A percentile compares a stretch with the other conserved stretches of the same genome.
Evolutionary conservation across 2,888 invertebrate genomes (phyloP).

Genomic region (Pemphredon lugubris): DNA sequence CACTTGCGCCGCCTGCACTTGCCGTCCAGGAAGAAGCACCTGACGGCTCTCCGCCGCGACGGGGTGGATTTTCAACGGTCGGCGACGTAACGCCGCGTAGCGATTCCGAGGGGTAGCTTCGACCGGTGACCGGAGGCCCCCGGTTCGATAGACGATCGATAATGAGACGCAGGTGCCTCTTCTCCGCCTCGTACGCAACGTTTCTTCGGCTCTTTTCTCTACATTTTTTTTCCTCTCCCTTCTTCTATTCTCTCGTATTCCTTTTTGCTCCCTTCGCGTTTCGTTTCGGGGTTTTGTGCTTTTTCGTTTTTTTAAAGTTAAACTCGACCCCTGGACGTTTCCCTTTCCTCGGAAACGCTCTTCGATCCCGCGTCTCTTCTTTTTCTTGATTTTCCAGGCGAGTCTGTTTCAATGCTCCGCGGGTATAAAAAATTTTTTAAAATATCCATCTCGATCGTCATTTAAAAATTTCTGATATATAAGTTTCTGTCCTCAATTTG

Average conservation of each 20-base stretch:
- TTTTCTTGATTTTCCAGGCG: no score
- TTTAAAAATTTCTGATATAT: no score
- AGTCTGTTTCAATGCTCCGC: no score
- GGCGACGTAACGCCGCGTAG: slow-evolving; percentile 41
- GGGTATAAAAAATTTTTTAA: no score
- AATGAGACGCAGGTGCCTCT: slow-evolving; percentile 71
- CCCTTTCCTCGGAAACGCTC: background rate
- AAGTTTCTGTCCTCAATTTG: no score
- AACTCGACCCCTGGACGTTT: no score
- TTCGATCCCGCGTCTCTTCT: no score
- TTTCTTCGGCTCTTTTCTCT: slow-evolving; percentile 1
- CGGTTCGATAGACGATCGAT: slow-evolving; percentile 72
- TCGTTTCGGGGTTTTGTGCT: no score
- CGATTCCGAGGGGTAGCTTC: slow-evolving; percentile 53
- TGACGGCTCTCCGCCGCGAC: slow-evolving; percentile 71
- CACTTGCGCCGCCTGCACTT: slow-evolving; percentile 78
- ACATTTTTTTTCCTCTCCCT: background rate
- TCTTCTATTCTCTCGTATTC: background rate
- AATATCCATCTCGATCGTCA: no score
- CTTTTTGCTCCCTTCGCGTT: slow-evolving; percentile 2
- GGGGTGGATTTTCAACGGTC: slow-evolving; percentile 71
- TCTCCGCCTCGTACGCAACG: slow-evolving; percentile 11
- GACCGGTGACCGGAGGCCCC: slow-evolving; percentile 49
- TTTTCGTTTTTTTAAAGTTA: slow-evolving; percentile 8
- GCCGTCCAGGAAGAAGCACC: slow-evolving; percentile 79